Evolutionary conservation across 2,797 vertebrate genomes (phyloP).

Genomic region (Dermochelys coriacea): DNA sequence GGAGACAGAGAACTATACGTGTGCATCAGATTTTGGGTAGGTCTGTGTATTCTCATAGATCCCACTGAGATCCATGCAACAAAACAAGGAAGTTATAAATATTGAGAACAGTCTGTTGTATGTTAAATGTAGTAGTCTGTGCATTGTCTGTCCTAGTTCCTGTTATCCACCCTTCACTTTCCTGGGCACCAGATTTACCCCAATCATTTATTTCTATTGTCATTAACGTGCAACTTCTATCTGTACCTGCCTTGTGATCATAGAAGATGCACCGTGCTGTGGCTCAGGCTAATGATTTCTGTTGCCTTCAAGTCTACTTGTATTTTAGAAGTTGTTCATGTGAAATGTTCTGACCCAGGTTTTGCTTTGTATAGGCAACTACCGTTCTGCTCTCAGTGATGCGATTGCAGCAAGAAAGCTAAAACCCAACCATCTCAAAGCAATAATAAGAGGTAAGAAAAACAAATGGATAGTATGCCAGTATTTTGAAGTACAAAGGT

Average conservation of each 20-base stretch:
- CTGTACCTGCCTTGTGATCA: accelerated
- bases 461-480: background rate
- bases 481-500: background rate
- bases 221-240: background rate
- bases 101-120: background rate
- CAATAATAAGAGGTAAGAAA: slow-evolving; percentile 89
- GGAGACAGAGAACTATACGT: background rate
- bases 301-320: background rate
- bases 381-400: slow-evolving; percentile 92
- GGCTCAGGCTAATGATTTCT: accelerated
- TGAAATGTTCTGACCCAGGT: background rate
- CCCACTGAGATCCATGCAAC: background rate
- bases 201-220: background rate
- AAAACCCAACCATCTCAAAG: slow-evolving; percentile 93
- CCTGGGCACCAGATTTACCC: background rate
- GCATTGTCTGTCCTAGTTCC: background rate
- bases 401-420: slow-evolving; percentile 88
- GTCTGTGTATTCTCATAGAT: background rate
- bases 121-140: background rate
- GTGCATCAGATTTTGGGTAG: background rate
- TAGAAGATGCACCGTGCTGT: background rate
- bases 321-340: background rate
- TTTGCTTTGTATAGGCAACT: slow-evolving; percentile 86
- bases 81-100: background rate
- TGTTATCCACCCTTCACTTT: background rate